These are phyloP conservation scores for Limnephilus marmoratus DNA, from an alignment of 2,888 invertebrate genomes.

Conservation along the genomic window DNA sequence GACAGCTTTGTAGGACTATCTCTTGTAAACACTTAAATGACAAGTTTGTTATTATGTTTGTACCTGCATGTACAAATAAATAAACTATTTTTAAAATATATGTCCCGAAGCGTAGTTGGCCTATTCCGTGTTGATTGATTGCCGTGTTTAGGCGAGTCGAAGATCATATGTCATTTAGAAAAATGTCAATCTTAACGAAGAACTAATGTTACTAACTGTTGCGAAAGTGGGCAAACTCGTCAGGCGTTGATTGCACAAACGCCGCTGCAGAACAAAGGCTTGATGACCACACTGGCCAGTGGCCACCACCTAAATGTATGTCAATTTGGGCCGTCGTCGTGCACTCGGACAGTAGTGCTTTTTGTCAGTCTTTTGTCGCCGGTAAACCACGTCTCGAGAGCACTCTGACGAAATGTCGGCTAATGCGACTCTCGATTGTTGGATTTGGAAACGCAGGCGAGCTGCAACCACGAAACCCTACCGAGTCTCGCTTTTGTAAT, in stretches of 20 bases:
- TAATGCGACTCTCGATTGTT: slow-evolving; percentile 18
- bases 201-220: neutral
- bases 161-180: neutral
- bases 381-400: slow-evolving; percentile 6
- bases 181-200: neutral
- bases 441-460: slow-evolving; percentile 9
- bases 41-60: no score
- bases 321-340: slow-evolving; percentile 24
- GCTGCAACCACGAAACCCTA: neutral
- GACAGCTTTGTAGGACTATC: no score
- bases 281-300: neutral
- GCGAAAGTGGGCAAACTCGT: neutral
- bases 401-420: slow-evolving; percentile 22
- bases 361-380: slow-evolving; percentile 29
- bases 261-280: neutral
- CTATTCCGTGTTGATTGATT: neutral
- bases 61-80: no score
- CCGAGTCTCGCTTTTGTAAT: neutral
- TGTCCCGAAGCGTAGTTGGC: neutral
- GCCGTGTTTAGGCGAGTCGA: neutral
- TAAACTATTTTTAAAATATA: neutral
- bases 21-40: no score
- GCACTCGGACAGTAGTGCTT: slow-evolving; percentile 1
- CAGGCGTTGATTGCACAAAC: neutral
- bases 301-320: slow-evolving; percentile 28